Percentiles rank a stretch among this genome's conserved stretches.
phyloP scores from a whole-genome alignment of 1,140 invertebrate genomes.

The Hypsibius dujardini region DNA sequence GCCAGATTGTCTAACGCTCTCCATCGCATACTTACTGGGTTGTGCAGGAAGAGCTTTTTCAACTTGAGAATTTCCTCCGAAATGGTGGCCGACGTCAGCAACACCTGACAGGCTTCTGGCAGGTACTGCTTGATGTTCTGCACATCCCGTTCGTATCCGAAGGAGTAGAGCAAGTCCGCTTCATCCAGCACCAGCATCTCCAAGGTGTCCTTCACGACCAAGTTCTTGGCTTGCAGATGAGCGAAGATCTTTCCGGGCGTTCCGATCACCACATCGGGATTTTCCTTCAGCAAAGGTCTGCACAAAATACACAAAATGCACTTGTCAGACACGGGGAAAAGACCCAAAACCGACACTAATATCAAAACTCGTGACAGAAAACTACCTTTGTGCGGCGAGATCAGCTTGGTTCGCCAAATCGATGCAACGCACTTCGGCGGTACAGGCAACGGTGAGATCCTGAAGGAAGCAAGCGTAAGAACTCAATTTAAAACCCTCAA shows the following conservation, averaged over 20 bases:
- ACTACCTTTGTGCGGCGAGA: slow-evolving; percentile 31
- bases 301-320: too few species aligned
- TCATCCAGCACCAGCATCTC: slow-evolving; percentile 87
- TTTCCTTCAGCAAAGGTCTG: slow-evolving; percentile 33
- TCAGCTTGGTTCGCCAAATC: slow-evolving; percentile 54
- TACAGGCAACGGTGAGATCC: slow-evolving; percentile 60
- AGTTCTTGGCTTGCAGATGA: slow-evolving; percentile 59
- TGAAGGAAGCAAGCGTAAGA: too few species aligned
- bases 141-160: slow-evolving; percentile 86
- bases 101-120: slow-evolving; percentile 67
- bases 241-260: slow-evolving; percentile 68
- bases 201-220: slow-evolving; percentile 57
- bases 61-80: slow-evolving; percentile 74
- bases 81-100: slow-evolving; percentile 85
- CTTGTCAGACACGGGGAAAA: too few species aligned
- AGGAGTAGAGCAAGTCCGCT: slow-evolving; percentile 92
- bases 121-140: slow-evolving; percentile 60
- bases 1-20: too few species aligned
- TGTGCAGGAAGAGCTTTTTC: slow-evolving; percentile 76
- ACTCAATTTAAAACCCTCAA: too few species aligned
- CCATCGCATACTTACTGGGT: slow-evolving; percentile 56
- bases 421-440: slow-evolving; percentile 58
- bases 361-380: background rate
- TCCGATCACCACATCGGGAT: slow-evolving; percentile 75
- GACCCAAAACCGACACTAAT: too few species aligned